Evolutionary conservation across 2,113 vertebrate species (phyloP).

Genomic region (Sakesphorus luctuosus): DNA sequence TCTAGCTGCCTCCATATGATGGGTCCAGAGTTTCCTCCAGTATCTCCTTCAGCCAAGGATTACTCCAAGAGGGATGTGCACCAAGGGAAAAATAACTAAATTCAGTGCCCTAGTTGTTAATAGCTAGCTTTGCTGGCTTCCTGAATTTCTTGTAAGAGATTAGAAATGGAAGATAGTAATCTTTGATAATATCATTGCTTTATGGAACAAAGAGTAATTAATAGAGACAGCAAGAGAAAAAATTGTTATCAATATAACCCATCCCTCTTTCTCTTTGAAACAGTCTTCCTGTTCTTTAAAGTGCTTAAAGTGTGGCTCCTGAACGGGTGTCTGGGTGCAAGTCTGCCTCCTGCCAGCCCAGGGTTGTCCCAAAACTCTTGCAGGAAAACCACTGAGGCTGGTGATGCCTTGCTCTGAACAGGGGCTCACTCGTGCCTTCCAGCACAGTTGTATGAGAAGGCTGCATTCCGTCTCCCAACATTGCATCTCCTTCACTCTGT

Average conservation of each 20-base stretch:
- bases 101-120: not conserved
- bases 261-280: not conserved
- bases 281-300: not conserved
- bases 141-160: not conserved
- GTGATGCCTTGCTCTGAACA: fast-evolving
- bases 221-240: not conserved
- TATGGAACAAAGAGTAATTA: not conserved
- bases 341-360: not conserved
- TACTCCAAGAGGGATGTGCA: not conserved
- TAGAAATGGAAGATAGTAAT: not conserved
- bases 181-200: not conserved
- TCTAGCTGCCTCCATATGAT: not conserved
- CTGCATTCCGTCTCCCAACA: fast-evolving
- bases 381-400: not conserved
- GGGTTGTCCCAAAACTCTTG: not conserved
- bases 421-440: fast-evolving
- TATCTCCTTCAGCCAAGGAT: not conserved
- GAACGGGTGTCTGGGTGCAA: not conserved
- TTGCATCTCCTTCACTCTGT: not conserved
- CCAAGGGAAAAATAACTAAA: not conserved
- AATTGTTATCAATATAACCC: not conserved
- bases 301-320: not conserved
- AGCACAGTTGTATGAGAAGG: fast-evolving
- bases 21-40: not conserved
- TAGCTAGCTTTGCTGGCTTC: not conserved